Evolutionary conservation across 2,797 vertebrate species (phyloP).

Genomic region (Parambassis ranga): DNA sequence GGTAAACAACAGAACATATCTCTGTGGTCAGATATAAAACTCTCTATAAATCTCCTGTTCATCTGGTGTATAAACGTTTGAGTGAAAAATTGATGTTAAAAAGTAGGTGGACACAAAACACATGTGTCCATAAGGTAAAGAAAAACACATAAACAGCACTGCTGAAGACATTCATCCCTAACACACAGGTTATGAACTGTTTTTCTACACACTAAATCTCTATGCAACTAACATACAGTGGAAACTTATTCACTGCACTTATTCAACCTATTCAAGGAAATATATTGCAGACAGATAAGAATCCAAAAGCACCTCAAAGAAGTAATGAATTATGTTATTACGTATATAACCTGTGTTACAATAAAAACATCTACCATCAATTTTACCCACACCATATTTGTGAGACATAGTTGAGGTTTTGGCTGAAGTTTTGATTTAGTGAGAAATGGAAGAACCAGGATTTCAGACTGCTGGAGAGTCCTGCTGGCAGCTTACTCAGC

Average conservation of each 20-base stretch:
- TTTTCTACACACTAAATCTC: neutral
- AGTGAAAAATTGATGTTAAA: neutral
- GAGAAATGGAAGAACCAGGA: slow-evolving; percentile 20
- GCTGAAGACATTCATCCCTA: neutral
- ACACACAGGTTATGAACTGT: neutral
- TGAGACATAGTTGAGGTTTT: neutral
- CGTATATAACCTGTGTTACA: too few species aligned
- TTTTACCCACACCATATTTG: neutral
- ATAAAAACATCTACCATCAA: too few species aligned
- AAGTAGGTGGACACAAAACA: neutral
- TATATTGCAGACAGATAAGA: too few species aligned
- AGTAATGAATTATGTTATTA: too few species aligned
- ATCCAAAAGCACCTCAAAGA: too few species aligned
- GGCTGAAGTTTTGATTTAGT: neutral
- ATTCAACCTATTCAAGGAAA: neutral
- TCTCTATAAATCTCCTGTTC: too few species aligned
- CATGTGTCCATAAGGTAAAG: neutral
- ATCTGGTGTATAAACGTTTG: too few species aligned
- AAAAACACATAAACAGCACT: neutral
- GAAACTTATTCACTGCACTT: too few species aligned
- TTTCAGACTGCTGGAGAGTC: slow-evolving; percentile 19
- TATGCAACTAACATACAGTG: neutral
- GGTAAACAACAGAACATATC: neutral
- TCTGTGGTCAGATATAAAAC: neutral
- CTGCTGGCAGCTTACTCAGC: neutral